These are phyloP conservation scores for Lagodon rhomboides DNA, from an alignment of 2,797 vertebrate species.

Conservation along the genomic window DNA sequence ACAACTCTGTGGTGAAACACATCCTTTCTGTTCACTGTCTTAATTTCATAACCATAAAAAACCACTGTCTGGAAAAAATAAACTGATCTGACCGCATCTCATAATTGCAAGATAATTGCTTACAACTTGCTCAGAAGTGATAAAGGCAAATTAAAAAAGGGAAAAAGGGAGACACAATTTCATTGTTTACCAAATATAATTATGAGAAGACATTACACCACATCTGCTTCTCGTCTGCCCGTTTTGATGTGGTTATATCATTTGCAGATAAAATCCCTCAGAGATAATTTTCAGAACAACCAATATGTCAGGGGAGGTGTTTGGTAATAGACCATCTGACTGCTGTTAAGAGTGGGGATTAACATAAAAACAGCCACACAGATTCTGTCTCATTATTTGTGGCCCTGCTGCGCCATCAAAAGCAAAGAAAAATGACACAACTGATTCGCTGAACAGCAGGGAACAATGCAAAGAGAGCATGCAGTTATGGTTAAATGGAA, in stretches of 20 bases:
- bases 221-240: constrained; percentile 10
- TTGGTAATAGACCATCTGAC: constrained; percentile 50
- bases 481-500: neutral
- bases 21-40: neutral
- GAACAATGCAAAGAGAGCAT: neutral
- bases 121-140: neutral
- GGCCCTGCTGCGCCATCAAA: neutral
- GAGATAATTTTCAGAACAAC: constrained; percentile 46
- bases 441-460: neutral
- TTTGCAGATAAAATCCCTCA: constrained; percentile 32
- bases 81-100: neutral
- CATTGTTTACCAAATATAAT: constrained; percentile 5
- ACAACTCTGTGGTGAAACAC: neutral
- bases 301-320: constrained; percentile 41
- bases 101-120: neutral
- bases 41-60: neutral
- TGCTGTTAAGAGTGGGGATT: constrained; percentile 37
- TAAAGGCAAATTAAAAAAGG: constrained; percentile 6
- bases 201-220: neutral
- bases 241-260: constrained; percentile 23
- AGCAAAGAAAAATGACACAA: neutral
- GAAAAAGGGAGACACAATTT: neutral
- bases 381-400: constrained; percentile 13
- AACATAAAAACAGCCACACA: constrained; percentile 29
- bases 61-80: neutral